A percentile compares a stretch with the other conserved stretches of the same genome.
These are phyloP conservation scores for Aurelia aurita DNA, from an alignment of 30 jellyfish, hydroid and myxozoan genomes.

Conservation along the genomic window DNA sequence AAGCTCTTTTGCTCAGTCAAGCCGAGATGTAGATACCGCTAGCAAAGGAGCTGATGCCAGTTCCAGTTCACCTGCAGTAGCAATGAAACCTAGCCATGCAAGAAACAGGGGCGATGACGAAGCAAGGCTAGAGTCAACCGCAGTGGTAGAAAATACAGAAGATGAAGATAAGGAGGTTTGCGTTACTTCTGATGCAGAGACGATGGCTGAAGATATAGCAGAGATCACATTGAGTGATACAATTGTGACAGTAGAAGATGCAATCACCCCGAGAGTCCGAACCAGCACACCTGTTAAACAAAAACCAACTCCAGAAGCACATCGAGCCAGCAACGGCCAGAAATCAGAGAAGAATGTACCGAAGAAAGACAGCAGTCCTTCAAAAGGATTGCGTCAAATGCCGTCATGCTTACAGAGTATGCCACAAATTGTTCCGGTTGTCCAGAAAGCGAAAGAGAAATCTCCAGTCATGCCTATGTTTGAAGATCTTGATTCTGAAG, in stretches of 20 bases:
- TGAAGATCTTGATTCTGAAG: constrained; percentile 47
- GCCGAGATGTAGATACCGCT: too few relatives aligned
- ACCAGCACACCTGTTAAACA: constrained; percentile 64
- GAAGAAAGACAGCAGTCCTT: background rate
- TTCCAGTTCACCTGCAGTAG: too few relatives aligned
- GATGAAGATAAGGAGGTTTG: too few relatives aligned
- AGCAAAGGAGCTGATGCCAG: too few relatives aligned
- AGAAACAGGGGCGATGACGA: too few relatives aligned
- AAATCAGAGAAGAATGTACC: background rate
- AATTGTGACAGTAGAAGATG: constrained; percentile 16
- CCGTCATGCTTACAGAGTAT: constrained; percentile 55
- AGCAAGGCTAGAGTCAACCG: too few relatives aligned
- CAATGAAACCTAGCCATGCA: too few relatives aligned
- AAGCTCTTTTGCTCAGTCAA: too few relatives aligned
- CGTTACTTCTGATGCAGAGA: too few relatives aligned
- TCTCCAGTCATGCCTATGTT: constrained; percentile 47
- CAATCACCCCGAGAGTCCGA: constrained; percentile 11
- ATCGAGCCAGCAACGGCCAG: background rate
- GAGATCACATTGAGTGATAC: constrained; percentile 7
- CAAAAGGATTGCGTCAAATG: constrained; percentile 19
- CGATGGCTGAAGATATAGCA: too few relatives aligned
- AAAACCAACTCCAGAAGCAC: background rate
- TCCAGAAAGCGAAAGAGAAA: background rate
- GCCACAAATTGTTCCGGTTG: constrained; percentile 56
- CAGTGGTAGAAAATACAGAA: too few relatives aligned